A percentile compares a stretch with the other conserved stretches of the same genome.
Conservation (phyloP, 2,113 vertebrate genomes). For the Galeopterus variegatus region DNA sequence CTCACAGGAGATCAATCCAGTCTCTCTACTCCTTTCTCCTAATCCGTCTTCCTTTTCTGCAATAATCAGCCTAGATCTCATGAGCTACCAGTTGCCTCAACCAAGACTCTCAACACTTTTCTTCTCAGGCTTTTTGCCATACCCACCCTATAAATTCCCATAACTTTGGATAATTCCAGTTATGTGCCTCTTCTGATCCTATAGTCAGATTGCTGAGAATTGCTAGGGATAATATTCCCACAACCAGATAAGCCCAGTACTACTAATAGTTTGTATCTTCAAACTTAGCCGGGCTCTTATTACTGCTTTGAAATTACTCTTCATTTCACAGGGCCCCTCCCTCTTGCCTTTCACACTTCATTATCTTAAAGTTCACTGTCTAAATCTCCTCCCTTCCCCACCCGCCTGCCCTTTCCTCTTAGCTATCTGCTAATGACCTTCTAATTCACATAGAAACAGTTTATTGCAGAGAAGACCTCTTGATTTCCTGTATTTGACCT, state of each 20-base stretch:
- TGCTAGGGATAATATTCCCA: neutral
- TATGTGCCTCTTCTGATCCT: neutral
- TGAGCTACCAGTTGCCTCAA: neutral
- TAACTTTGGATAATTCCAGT: neutral
- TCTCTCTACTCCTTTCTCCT: slow-evolving; percentile 24
- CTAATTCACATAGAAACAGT: slow-evolving; percentile 4
- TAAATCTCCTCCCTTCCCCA: neutral
- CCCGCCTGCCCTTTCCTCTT: neutral
- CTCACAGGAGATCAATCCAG: neutral
- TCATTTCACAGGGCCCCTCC: neutral
- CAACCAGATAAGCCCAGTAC: neutral
- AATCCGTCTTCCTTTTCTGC: neutral
- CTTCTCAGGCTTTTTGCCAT: neutral
- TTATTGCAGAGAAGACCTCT: neutral
- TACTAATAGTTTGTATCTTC: neutral
- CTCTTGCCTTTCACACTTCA: neutral
- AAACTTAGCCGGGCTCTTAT: neutral
- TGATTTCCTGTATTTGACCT: slow-evolving; percentile 11
- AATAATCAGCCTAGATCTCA: neutral
- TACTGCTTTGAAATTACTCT: neutral
- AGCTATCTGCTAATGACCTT: neutral
- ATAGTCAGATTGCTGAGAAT: neutral
- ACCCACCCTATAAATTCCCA: neutral
- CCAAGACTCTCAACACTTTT: neutral
- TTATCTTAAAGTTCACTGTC: neutral